These are phyloP conservation scores for Trogon melanurus DNA, from an alignment of 2,113 vertebrate genomes.

Conservation along the genomic window DNA sequence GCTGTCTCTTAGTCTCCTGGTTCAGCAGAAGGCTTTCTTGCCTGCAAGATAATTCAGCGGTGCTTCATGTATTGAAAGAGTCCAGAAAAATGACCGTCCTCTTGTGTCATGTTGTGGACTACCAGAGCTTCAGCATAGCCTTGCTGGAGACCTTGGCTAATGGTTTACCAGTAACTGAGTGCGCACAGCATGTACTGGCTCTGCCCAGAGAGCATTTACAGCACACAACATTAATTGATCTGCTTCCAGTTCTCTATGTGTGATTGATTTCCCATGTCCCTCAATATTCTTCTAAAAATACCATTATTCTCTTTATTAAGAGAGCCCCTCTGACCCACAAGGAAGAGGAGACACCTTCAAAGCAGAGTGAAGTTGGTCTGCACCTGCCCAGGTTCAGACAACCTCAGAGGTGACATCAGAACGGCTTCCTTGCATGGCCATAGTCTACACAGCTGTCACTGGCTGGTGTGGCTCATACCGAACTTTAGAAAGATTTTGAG, in stretches of 20 bases:
- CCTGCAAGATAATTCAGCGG: not conserved
- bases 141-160: not conserved
- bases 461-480: not conserved
- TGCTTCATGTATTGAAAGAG: not conserved
- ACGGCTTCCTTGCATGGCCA: fast-evolving
- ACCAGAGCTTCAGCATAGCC: not conserved
- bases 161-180: fast-evolving
- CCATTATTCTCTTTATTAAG: not conserved
- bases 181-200: not conserved
- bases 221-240: fast-evolving
- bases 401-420: not conserved
- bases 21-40: not conserved
- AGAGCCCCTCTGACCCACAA: fast-evolving
- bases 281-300: not conserved
- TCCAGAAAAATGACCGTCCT: not conserved
- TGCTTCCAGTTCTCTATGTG: not conserved
- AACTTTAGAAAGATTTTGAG: not conserved
- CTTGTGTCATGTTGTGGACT: not conserved
- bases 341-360: not conserved
- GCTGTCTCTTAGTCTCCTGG: not conserved
- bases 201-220: fast-evolving
- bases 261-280: fast-evolving
- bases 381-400: not conserved
- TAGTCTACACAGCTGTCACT: not conserved
- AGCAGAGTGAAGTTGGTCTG: fast-evolving